Percentiles rank a stretch among this genome's conserved stretches.
phyloP scores from a whole-genome alignment of 2,888 invertebrate species.

The Mesorhabditis spiculigera region DNA sequence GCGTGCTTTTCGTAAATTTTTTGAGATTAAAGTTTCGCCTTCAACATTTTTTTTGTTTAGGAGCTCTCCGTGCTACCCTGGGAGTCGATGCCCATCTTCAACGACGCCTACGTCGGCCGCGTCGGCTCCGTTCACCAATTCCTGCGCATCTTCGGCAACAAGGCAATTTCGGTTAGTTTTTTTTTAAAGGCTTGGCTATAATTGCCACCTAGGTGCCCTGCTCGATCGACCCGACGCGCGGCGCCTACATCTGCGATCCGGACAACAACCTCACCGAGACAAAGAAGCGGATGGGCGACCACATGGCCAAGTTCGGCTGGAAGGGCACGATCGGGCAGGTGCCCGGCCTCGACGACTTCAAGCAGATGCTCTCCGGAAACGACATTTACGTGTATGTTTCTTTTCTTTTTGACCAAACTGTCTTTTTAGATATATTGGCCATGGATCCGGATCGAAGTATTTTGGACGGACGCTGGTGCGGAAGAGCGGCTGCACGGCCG shows the following conservation, averaged over 20 bases:
- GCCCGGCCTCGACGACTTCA: conserved; percentile 25
- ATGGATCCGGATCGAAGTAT: conserved; percentile 29
- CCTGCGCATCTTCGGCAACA: conserved; percentile 19
- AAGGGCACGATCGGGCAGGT: conserved; percentile 33
- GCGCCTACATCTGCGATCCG: conserved; percentile 51
- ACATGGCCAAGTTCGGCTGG: conserved; percentile 38
- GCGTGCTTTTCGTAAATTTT: neutral
- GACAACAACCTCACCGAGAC: conserved; percentile 46
- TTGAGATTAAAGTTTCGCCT: neutral
- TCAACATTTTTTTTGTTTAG: conserved; percentile 7
- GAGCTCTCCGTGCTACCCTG: conserved; percentile 35
- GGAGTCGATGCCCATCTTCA: conserved; percentile 40
- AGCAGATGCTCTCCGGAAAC: conserved; percentile 26
- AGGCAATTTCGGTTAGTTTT: conserved; percentile 4
- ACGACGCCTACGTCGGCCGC: conserved; percentile 37
- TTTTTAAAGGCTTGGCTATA: neutral
- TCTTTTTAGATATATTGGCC: conserved; percentile 40
- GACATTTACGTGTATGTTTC: conserved; percentile 44
- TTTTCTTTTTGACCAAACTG: neutral
- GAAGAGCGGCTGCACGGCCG: conserved; percentile 41
- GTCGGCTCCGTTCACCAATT: conserved; percentile 39
- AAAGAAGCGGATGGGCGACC: conserved; percentile 34
- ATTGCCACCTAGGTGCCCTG: conserved; percentile 32
- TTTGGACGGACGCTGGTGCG: conserved; percentile 29
- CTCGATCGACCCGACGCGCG: conserved; percentile 36